Evolutionary conservation across 1,140 invertebrate species (phyloP).

Genomic region (Tachypleus tridentatus): DNA sequence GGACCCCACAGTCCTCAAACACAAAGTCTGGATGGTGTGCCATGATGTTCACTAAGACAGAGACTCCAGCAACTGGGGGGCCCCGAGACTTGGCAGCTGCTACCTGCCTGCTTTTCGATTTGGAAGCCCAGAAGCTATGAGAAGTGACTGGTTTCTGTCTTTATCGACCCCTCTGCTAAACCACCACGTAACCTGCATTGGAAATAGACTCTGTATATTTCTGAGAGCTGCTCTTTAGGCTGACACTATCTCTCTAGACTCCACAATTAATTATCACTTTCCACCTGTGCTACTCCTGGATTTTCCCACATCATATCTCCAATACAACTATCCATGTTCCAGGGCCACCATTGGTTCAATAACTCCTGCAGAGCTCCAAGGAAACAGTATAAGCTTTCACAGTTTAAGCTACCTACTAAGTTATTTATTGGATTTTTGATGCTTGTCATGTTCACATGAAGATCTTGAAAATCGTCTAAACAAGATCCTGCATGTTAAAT

Average conservation of each 20-base stretch:
- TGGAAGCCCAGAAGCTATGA: neutral
- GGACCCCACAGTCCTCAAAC: conserved; percentile 19
- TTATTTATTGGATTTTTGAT: too few species aligned
- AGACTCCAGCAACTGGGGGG: neutral
- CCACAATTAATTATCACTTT: conserved; percentile 1
- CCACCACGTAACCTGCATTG: conserved; percentile 1
- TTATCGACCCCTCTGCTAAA: neutral
- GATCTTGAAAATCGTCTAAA: too few species aligned
- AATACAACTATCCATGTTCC: conserved; percentile 1
- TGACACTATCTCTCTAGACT: neutral
- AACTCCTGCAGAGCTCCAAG: too few species aligned
- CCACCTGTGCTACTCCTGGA: neutral
- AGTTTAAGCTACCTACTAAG: too few species aligned
- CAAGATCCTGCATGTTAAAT: too few species aligned
- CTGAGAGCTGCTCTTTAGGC: neutral
- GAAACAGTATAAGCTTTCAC: too few species aligned
- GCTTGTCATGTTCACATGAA: too few species aligned
- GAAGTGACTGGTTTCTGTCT: neutral
- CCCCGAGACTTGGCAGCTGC: neutral
- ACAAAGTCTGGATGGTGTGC: conserved; percentile 19
- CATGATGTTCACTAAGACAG: conserved; percentile 4
- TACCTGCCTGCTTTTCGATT: neutral
- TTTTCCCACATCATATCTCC: conserved; percentile 1
- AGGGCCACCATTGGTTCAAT: neutral
- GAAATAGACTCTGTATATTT: neutral